A percentile compares a stretch with the other conserved stretches of the same genome.
phyloP scores from a whole-genome alignment of 2,888 invertebrate genomes.

The Teleiodes luculella region DNA sequence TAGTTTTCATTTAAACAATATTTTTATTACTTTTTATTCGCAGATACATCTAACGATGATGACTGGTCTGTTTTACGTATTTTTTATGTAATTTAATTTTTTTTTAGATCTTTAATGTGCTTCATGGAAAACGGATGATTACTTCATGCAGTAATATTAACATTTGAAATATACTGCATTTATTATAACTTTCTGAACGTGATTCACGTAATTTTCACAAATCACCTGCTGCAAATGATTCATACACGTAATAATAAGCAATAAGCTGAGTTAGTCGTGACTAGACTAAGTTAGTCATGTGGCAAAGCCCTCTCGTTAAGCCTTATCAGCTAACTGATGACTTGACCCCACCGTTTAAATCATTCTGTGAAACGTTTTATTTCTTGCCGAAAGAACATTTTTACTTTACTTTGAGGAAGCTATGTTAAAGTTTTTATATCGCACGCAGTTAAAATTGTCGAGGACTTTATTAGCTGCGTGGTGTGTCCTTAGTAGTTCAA shows the following conservation, averaged over 20 bases:
- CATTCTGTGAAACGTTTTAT: slow-evolving; percentile 13
- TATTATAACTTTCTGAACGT: neutral
- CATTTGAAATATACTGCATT: neutral
- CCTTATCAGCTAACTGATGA: slow-evolving; percentile 37
- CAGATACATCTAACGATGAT: no score
- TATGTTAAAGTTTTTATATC: neutral
- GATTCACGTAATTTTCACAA: slow-evolving; percentile 9
- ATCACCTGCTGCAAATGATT: slow-evolving; percentile 8
- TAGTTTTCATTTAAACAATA: no score
- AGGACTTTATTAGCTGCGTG: neutral
- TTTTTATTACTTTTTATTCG: no score
- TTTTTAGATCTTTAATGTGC: no score
- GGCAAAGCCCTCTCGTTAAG: slow-evolving; percentile 48
- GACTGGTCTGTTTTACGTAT: no score
- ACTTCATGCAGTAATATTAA: neutral
- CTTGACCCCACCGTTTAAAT: slow-evolving; percentile 16
- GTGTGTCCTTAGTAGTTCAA: slow-evolving; percentile 5
- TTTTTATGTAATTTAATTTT: no score
- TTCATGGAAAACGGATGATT: no score
- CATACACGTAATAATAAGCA: slow-evolving; percentile 5
- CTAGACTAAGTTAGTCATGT: slow-evolving; percentile 64
- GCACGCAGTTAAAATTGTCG: neutral
- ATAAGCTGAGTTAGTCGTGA: slow-evolving; percentile 42
- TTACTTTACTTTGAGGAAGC: neutral
- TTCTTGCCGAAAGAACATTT: slow-evolving; percentile 1